Conservation (phyloP, 2,888 invertebrate species). For the Callyntrura guangdongensis region DNA sequence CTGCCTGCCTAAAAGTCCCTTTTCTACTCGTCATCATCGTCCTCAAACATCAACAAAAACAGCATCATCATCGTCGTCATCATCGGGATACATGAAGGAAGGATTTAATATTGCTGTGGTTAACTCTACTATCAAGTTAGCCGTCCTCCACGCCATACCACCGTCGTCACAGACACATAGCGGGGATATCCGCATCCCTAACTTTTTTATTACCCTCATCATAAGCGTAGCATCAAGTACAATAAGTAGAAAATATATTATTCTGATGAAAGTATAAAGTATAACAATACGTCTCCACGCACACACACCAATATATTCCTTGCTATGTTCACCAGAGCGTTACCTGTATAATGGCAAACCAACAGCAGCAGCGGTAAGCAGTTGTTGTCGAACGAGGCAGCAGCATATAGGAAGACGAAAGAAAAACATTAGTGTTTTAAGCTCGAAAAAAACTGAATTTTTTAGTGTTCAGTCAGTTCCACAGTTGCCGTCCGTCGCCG, state of each 20-base stretch:
- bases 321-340: constrained; percentile 46
- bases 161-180: background rate
- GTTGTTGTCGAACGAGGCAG: background rate
- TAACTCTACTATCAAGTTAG: background rate
- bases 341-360: background rate
- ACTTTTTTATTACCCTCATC: constrained; percentile 16
- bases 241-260: too few species aligned
- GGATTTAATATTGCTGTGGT: constrained; percentile 1
- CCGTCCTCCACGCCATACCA: background rate
- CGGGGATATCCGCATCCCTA: background rate
- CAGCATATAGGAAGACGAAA: background rate
- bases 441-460: constrained; percentile 37
- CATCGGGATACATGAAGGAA: background rate
- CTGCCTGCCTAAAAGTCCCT: constrained; percentile 25
- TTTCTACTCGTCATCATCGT: constrained; percentile 36
- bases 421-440: background rate
- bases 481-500: background rate
- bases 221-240: background rate
- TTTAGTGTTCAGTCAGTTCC: constrained; percentile 24
- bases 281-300: background rate
- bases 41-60: constrained; percentile 50
- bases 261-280: background rate
- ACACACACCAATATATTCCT: background rate
- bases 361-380: background rate
- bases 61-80: constrained; percentile 52